Evolutionary conservation across 2,113 vertebrate genomes (phyloP).

Genomic region (Erythrolamprus reginae): DNA sequence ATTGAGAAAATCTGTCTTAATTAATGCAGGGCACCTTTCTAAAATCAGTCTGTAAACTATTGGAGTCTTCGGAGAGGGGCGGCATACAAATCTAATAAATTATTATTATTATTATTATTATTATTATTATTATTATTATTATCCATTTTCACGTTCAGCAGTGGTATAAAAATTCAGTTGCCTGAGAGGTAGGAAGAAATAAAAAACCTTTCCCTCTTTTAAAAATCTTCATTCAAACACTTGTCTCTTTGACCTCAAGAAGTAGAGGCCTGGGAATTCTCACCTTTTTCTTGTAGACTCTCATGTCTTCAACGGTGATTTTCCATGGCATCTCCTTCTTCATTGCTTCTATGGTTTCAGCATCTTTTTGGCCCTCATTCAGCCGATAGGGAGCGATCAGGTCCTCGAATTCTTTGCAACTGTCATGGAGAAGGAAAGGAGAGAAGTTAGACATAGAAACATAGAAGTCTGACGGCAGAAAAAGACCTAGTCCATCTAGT

Average conservation of each 20-base stretch:
- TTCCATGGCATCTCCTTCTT: conserved; percentile 53
- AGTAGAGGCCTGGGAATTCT: neutral
- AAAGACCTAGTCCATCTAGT: too few relatives aligned
- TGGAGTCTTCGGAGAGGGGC: too few relatives aligned
- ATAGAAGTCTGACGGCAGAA: too few relatives aligned
- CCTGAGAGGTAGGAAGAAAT: neutral
- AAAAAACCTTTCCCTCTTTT: neutral
- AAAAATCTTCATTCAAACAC: neutral
- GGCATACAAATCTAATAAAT: too few relatives aligned
- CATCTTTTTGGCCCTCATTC: conserved; percentile 56
- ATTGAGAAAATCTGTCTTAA: neutral
- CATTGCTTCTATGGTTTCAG: conserved; percentile 21
- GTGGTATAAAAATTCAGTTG: too few relatives aligned
- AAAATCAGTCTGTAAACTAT: neutral
- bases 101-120: too few relatives aligned
- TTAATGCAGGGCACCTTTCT: neutral
- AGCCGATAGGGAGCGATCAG: conserved; percentile 63
- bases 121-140: too few relatives aligned
- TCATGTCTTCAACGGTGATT: conserved; percentile 66
- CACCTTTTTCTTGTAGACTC: conserved; percentile 65
- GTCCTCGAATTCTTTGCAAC: conserved; percentile 67
- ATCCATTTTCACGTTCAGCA: too few relatives aligned
- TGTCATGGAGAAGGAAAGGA: conserved; percentile 20
- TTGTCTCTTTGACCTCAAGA: neutral
- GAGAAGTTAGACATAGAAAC: too few relatives aligned